Percentiles rank a stretch among this genome's conserved stretches.
phyloP scores from a whole-genome alignment of 2,797 vertebrate genomes.

The Ambastaia sidthimunki region DNA sequence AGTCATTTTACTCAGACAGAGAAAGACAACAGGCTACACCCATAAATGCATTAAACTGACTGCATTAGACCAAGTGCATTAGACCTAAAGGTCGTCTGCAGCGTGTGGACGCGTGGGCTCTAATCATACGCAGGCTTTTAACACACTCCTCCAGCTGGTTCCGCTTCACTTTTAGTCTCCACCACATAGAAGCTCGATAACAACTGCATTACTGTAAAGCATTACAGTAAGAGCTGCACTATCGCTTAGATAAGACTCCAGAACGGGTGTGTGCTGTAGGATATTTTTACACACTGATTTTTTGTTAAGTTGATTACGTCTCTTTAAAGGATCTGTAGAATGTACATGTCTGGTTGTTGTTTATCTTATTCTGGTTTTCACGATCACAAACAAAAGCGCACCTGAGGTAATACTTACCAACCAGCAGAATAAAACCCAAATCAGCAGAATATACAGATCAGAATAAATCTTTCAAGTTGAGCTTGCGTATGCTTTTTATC shows the following conservation, averaged over 20 bases:
- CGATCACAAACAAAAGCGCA: constrained; percentile 18
- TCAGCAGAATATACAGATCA: constrained; percentile 44
- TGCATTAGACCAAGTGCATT: constrained; percentile 45
- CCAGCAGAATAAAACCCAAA: background rate
- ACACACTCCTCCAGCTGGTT: constrained; percentile 45
- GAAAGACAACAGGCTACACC: constrained; percentile 24
- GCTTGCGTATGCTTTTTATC: constrained; percentile 31
- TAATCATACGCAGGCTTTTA: constrained; percentile 51
- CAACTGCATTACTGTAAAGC: constrained; percentile 53
- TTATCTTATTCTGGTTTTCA: background rate
- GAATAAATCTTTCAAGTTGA: constrained; percentile 16
- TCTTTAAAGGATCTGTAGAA: constrained; percentile 4
- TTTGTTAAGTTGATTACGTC: constrained; percentile 25
- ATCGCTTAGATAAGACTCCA: constrained; percentile 41
- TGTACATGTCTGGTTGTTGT: background rate
- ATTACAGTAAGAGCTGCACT: constrained; percentile 53
- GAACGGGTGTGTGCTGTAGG: constrained; percentile 9
- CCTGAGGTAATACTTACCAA: constrained; percentile 9
- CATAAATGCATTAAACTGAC: constrained; percentile 42
- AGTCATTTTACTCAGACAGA: constrained; percentile 27
- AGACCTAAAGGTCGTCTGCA: constrained; percentile 34
- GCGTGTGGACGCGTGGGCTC: constrained; percentile 24
- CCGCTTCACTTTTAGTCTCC: constrained; percentile 48
- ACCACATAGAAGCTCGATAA: constrained; percentile 45
- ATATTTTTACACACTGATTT: constrained; percentile 49